phyloP scores from a whole-genome alignment of 2,888 invertebrate genomes.

The Zonitis immaculata region DNA sequence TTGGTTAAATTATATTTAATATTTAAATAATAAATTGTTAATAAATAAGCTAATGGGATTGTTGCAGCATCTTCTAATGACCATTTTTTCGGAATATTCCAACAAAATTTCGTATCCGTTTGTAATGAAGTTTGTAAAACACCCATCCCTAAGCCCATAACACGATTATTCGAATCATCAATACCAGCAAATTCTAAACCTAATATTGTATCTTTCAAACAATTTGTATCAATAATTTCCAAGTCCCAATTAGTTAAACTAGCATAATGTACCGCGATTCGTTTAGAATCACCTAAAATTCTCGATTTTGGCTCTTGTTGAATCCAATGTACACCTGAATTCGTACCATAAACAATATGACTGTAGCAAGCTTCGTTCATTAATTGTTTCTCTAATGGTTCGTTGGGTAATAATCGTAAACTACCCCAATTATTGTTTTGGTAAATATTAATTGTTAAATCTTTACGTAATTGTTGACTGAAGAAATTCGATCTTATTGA shows the following conservation, averaged over 20 bases:
- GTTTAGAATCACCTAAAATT: slow-evolving; percentile 13
- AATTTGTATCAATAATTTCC: slow-evolving; percentile 84
- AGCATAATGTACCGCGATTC: slow-evolving; percentile 7
- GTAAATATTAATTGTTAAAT: slow-evolving; percentile 29
- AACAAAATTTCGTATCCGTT: slow-evolving; percentile 49
- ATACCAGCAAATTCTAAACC: slow-evolving; percentile 77
- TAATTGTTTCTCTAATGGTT: slow-evolving; percentile 10
- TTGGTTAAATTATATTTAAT: slow-evolving; percentile 25
- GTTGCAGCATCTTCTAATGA: slow-evolving; percentile 61
- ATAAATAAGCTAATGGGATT: slow-evolving; percentile 60
- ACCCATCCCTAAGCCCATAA: slow-evolving; percentile 50
- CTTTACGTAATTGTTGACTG: slow-evolving; percentile 25
- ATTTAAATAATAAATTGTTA: slow-evolving; percentile 45
- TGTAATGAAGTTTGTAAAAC: slow-evolving; percentile 54
- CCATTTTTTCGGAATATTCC: slow-evolving; percentile 55
- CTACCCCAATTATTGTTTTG: slow-evolving; percentile 31
- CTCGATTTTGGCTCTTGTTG: slow-evolving; percentile 53
- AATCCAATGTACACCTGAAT: slow-evolving; percentile 55
- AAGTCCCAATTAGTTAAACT: slow-evolving; percentile 6
- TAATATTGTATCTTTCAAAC: slow-evolving; percentile 79
- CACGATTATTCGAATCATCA: slow-evolving; percentile 37
- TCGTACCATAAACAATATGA: background rate
- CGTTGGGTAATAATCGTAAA: slow-evolving; percentile 24
- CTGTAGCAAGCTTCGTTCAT: slow-evolving; percentile 50
- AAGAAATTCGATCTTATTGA: slow-evolving; percentile 24